These are phyloP conservation scores for Alligator mississippiensis DNA, from an alignment of 2,113 vertebrate genomes.

Conservation along the genomic window DNA sequence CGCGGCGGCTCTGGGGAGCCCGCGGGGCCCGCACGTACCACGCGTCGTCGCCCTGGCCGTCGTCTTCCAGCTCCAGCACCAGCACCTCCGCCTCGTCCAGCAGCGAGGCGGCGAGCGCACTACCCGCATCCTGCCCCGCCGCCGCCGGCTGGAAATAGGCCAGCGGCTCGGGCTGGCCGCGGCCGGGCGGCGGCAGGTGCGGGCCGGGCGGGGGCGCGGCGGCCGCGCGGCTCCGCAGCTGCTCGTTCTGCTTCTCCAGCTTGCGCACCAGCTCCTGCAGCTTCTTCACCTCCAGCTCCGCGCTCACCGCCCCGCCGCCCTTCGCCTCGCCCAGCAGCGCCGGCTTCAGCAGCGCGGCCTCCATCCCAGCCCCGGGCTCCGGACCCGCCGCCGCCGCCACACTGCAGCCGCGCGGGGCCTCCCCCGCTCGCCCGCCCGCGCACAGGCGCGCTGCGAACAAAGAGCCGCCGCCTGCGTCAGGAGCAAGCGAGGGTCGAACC, in stretches of 20 bases:
- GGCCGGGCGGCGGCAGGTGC: constrained; percentile 28
- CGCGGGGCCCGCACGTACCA: constrained; percentile 86
- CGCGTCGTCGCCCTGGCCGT: constrained; percentile 85
- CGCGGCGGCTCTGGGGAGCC: no score
- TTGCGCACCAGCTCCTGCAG: constrained; percentile 94
- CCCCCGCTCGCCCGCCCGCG: background rate
- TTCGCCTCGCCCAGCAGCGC: constrained; percentile 83
- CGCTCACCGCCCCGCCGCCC: constrained; percentile 82
- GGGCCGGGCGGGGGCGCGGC: constrained; percentile 78
- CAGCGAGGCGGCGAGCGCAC: constrained; percentile 74
- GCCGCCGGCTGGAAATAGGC: constrained; percentile 23
- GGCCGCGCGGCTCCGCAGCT: constrained; percentile 88
- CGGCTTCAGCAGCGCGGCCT: constrained; percentile 79
- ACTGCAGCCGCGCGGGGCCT: constrained; percentile 5
- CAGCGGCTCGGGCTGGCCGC: constrained; percentile 17
- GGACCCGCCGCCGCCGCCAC: background rate
- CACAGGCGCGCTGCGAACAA: background rate
- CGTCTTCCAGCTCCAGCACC: constrained; percentile 82
- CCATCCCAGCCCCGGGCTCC: constrained; percentile 53
- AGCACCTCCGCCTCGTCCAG: constrained; percentile 92
- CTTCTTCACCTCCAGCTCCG: constrained; percentile 96
- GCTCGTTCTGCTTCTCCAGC: constrained; percentile 94
- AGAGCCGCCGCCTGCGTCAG: no score
- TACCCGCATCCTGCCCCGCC: constrained; percentile 60
- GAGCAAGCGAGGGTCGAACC: no score